phyloP scores from a whole-genome alignment of 2,113 vertebrate genomes.

The Protobothrops flavoviridis region DNA sequence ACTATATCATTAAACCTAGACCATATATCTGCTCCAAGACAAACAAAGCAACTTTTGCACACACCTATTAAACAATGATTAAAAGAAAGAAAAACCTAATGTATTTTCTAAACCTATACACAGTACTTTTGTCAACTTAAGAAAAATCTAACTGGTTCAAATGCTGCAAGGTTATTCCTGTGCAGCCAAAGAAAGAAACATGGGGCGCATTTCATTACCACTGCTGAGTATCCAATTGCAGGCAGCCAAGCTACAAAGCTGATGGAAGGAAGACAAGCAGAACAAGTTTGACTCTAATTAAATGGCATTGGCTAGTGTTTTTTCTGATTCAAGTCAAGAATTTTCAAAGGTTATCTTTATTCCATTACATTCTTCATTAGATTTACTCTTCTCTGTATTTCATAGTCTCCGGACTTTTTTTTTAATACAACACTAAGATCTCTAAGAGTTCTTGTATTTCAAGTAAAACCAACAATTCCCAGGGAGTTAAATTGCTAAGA shows the following conservation, averaged over 20 bases:
- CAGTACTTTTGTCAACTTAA: neutral
- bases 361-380: neutral
- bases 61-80: neutral
- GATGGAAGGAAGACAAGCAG: neutral
- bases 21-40: neutral
- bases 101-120: neutral
- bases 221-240: neutral
- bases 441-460: neutral
- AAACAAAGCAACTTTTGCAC: neutral
- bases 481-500: neutral
- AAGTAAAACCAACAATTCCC: neutral
- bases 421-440: neutral
- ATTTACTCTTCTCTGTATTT: neutral
- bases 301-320: neutral
- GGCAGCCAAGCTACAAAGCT: neutral
- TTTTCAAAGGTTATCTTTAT: neutral
- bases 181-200: neutral
- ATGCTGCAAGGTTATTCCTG: neutral
- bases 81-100: neutral
- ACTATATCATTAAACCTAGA: neutral
- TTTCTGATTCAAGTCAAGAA: neutral
- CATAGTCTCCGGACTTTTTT: neutral
- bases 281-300: neutral
- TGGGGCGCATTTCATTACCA: neutral
- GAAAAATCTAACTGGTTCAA: neutral